Evolutionary conservation across 2,888 invertebrate genomes (phyloP), one percentile per base, ranked within the genome.

Genomic region (Onthophagus sagittarius): DNA sequence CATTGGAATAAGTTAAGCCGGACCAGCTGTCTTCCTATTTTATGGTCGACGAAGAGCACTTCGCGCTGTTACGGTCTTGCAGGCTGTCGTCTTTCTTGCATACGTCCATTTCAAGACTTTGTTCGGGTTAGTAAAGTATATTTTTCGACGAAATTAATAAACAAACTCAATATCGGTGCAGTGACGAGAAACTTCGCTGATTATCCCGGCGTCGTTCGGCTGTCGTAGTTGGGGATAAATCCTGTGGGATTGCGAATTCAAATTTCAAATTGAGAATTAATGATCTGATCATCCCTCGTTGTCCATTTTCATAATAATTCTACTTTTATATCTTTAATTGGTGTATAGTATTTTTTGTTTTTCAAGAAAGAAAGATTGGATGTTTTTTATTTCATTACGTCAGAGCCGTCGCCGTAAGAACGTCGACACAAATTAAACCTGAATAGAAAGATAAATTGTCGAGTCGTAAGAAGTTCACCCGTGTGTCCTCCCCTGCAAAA

Each of bases 11-110:
- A 80, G 78, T 80, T 79, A 77, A 78, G 79, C 76, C 77, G 79
- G 80, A 76, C 81, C 82, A 83, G 82, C 81, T 83, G 83, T 81
- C 82, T 82, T 82, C 79, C 79, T 80, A 81, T 82, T 83, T 83
- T 83, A 83, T 83, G 82, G 82, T 82, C 81, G 82, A 82, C 82
- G 82, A 82, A 82, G 81, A 82, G 82, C 82, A 81, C 80, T 82
- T 82, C 79, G 79, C 79, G 80, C 79, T 78, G 81, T 82, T 82
- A 82, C 81, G 79, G 80, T 80, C 78, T 77, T 78, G 79, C 82
- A 81, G 82, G 81, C 82, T 81, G 83, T 79, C 76, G 75, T 74
- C 76, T 77, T 78, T 77, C 78, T 78, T 81, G 79, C 79, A 80
- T 80, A 80, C 78, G 77, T 78, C 78, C 77, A 72, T 77, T 74